phyloP scores from a whole-genome alignment of 2,113 vertebrate genomes.

The Cacatua alba region DNA sequence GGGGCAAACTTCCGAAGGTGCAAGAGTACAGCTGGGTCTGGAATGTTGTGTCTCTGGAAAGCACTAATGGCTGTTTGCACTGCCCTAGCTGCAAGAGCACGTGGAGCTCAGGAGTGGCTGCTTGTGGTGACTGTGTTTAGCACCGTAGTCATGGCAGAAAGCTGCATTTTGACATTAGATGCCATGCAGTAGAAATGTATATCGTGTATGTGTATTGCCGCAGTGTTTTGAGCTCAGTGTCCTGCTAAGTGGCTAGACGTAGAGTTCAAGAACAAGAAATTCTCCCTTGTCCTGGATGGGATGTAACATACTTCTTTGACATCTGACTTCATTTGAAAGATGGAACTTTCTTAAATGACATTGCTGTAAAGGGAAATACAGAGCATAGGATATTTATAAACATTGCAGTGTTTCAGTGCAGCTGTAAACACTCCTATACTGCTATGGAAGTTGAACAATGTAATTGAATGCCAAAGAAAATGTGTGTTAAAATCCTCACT shows the following conservation, averaged over 20 bases:
- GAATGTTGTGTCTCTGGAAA: neutral
- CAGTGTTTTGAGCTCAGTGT: neutral
- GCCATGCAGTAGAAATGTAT: neutral
- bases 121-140: neutral
- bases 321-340: neutral
- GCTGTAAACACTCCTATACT: neutral
- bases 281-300: neutral
- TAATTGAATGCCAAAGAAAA: neutral
- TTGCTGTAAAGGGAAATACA: neutral
- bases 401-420: neutral
- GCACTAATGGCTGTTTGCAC: neutral
- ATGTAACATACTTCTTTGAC: neutral
- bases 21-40: neutral
- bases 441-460: neutral
- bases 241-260: neutral
- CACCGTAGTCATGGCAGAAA: neutral
- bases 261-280: neutral
- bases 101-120: neutral
- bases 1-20: neutral
- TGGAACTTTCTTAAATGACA: neutral
- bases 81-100: neutral
- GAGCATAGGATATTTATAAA: neutral
- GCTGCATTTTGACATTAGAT: neutral
- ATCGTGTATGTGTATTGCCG: rapidly evolving
- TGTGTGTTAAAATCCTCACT: neutral